phyloP scores from a whole-genome alignment of 2,888 invertebrate genomes.

The Eudasyphora cyanicolor region DNA sequence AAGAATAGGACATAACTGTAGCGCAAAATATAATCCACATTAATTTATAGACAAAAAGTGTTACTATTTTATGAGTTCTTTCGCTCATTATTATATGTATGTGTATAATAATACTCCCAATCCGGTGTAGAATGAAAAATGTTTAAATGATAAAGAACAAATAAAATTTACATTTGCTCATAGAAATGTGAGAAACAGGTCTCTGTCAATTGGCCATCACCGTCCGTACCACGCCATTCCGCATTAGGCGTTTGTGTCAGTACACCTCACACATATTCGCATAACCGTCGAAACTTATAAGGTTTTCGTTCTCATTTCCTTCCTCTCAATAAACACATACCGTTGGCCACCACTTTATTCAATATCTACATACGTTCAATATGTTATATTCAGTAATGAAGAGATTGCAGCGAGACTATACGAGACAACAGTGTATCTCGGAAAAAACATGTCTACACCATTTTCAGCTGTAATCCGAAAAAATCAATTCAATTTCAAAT shows the following conservation, averaged over 20 bases:
- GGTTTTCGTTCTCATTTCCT: conserved; percentile 52
- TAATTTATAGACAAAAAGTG: background rate
- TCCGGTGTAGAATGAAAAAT: background rate
- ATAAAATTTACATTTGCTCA: conserved; percentile 60
- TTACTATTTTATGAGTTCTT: conserved; percentile 32
- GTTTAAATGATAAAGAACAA: too few species aligned
- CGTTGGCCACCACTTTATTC: too few species aligned
- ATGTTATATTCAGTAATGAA: too few species aligned
- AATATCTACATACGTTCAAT: background rate
- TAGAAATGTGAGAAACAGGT: conserved; percentile 54
- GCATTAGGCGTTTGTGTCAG: background rate
- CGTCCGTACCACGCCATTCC: background rate
- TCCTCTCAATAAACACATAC: conserved; percentile 62
- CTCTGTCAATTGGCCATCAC: conserved; percentile 47
- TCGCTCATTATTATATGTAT: background rate
- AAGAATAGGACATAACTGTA: too few species aligned
- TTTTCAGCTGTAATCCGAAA: too few species aligned
- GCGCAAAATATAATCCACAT: background rate
- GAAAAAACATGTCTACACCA: too few species aligned
- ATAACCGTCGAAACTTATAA: conserved; percentile 46
- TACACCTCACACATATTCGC: background rate
- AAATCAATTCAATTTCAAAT: too few species aligned
- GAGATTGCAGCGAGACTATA: too few species aligned
- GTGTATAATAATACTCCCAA: background rate
- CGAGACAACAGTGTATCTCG: too few species aligned